Percentiles rank a stretch among this genome's conserved stretches.
phyloP scores from a whole-genome alignment of 2,113 vertebrate species.

The Cephalophus harveyi region DNA sequence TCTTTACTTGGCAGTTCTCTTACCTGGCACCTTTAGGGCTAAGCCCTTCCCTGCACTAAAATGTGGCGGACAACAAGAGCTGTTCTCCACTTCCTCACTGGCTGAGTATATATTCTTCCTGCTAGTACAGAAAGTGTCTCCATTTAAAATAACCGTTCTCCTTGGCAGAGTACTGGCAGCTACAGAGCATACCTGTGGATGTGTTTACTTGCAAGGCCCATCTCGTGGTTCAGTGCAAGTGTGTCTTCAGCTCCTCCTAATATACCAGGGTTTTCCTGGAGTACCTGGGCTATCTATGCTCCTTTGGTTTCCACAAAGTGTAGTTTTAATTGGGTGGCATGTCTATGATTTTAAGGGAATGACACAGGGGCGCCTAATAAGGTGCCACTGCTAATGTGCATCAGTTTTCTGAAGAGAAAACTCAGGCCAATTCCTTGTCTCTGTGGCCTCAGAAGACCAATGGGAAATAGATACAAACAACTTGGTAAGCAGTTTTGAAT shows the following conservation, averaged over 20 bases:
- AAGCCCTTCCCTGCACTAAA: slow-evolving; percentile 60
- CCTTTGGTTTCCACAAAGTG: slow-evolving; percentile 18
- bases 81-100: slow-evolving; percentile 22
- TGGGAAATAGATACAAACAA: slow-evolving; percentile 47
- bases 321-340: slow-evolving; percentile 41
- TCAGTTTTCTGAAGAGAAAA: slow-evolving; percentile 30
- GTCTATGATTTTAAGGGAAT: slow-evolving; percentile 57
- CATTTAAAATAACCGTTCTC: slow-evolving; percentile 43
- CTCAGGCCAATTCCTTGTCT: slow-evolving; percentile 1
- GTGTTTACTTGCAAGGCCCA: neutral
- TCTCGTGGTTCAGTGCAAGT: neutral
- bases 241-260: neutral
- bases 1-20: slow-evolving; percentile 69
- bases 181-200: neutral
- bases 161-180: slow-evolving; percentile 22
- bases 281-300: neutral
- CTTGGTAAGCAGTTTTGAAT: slow-evolving; percentile 50
- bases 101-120: slow-evolving; percentile 59
- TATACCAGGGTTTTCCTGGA: neutral
- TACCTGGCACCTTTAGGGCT: slow-evolving; percentile 67
- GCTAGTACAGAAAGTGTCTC: slow-evolving; percentile 27
- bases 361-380: slow-evolving; percentile 39
- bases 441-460: slow-evolving; percentile 41
- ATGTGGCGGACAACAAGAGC: slow-evolving; percentile 16
- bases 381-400: slow-evolving; percentile 17